A percentile compares a stretch with the other conserved stretches of the same genome.
Conservation (phyloP, 2,797 vertebrate genomes). For the Poeciliopsis paucimaculata region DNA sequence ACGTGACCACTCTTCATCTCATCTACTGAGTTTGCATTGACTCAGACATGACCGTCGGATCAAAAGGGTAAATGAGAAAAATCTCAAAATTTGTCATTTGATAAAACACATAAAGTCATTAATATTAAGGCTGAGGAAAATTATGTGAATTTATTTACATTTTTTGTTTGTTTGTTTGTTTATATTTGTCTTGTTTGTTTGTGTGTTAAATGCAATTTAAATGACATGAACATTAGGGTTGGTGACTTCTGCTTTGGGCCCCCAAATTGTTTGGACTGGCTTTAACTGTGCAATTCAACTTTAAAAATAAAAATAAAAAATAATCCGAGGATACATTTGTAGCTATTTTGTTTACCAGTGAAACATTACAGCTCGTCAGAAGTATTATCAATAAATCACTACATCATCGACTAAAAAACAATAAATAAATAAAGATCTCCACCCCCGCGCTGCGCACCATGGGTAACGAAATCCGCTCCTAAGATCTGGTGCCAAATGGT, state of each 20-base stretch:
- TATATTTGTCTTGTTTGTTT: not conserved
- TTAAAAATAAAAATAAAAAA: not conserved
- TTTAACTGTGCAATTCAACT: not conserved
- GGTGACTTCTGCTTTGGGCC: not conserved
- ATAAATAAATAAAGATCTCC: not conserved
- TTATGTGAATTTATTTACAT: not conserved
- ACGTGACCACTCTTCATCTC: not conserved
- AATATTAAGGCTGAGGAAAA: not conserved
- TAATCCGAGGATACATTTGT: not conserved
- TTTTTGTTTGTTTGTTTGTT: no score
- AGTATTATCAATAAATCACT: not conserved
- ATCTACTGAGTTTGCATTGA: not conserved
- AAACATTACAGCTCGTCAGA: not conserved
- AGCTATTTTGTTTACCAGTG: constrained; percentile 29
- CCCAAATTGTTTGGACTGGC: not conserved
- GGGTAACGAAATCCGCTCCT: constrained; percentile 31
- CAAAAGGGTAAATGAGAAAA: not conserved
- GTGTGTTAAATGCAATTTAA: not conserved
- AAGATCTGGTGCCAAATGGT: constrained; percentile 63
- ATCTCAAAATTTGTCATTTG: not conserved
- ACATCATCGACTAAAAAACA: not conserved
- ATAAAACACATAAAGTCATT: not conserved
- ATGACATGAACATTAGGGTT: not conserved
- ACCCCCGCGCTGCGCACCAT: constrained; percentile 12
- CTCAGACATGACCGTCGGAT: not conserved